Conservation (phyloP, 2,888 invertebrate species). For the Euproctis similis region DNA sequence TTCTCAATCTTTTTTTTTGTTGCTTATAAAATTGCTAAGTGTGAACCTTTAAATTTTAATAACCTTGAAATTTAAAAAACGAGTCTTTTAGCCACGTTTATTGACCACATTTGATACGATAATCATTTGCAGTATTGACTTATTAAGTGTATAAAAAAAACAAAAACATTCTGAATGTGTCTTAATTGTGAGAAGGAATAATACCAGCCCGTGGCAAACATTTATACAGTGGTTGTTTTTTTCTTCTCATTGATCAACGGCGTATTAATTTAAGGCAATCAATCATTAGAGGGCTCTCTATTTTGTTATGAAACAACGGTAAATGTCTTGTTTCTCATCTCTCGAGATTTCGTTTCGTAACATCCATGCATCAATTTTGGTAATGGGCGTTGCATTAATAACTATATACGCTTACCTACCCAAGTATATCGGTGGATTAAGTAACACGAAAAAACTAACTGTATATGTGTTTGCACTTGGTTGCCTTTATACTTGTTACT, state of each 20-base stretch:
- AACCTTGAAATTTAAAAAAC: too few relatives aligned
- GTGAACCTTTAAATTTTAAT: background rate
- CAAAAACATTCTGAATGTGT: too few relatives aligned
- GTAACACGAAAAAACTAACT: slow-evolving; percentile 53
- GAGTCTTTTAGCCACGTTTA: too few relatives aligned
- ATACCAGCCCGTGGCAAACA: too few relatives aligned
- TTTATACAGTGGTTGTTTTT: slow-evolving; percentile 6
- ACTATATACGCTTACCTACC: slow-evolving; percentile 38
- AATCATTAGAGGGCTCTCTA: slow-evolving; percentile 23
- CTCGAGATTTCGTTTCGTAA: slow-evolving; percentile 22
- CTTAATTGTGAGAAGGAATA: too few relatives aligned
- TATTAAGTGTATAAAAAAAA: too few relatives aligned
- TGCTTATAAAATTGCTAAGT: slow-evolving; percentile 5
- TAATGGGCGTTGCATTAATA: slow-evolving; percentile 41
- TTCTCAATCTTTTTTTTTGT: slow-evolving; percentile 7
- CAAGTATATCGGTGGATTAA: slow-evolving; percentile 40
- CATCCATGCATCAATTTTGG: slow-evolving; percentile 39
- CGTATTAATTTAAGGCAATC: slow-evolving; percentile 19
- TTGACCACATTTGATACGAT: too few relatives aligned
- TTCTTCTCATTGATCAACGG: slow-evolving; percentile 14
- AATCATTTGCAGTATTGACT: too few relatives aligned
- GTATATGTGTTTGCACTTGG: slow-evolving; percentile 59
- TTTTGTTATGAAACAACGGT: slow-evolving; percentile 22
- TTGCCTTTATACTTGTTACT: slow-evolving; percentile 47
- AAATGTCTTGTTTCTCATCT: slow-evolving; percentile 11